Conservation (phyloP, 2,888 invertebrate genomes). For the Tholera decimalis region DNA sequence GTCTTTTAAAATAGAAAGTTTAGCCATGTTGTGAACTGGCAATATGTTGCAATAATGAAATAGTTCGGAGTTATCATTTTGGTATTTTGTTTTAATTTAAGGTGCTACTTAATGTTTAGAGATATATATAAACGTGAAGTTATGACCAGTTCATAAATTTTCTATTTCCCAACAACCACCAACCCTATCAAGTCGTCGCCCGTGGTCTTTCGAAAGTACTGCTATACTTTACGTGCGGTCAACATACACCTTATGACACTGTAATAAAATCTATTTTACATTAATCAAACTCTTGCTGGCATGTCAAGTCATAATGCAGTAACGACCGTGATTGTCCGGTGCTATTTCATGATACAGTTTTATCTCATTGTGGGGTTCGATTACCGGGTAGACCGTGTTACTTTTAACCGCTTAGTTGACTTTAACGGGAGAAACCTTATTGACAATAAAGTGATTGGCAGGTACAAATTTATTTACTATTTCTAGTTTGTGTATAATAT, state of each 20-base stretch:
- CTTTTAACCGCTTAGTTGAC: conserved; percentile 62
- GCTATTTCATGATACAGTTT: conserved; percentile 79
- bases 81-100: too few relatives aligned
- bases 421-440: conserved; percentile 54
- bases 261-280: conserved; percentile 62
- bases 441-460: conserved; percentile 40
- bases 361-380: conserved; percentile 66
- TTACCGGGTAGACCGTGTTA: conserved; percentile 64
- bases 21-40: too few relatives aligned
- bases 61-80: too few relatives aligned
- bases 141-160: conserved; percentile 46
- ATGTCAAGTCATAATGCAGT: conserved; percentile 73
- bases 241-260: conserved; percentile 53
- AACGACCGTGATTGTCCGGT: conserved; percentile 77
- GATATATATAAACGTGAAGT: conserved; percentile 18
- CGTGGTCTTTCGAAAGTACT: conserved; percentile 78
- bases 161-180: conserved; percentile 48
- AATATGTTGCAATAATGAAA: too few relatives aligned
- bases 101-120: conserved; percentile 15
- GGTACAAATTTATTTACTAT: conserved; percentile 20
- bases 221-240: conserved; percentile 66
- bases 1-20: too few relatives aligned
- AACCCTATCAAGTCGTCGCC: conserved; percentile 66
- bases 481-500: conserved; percentile 1
- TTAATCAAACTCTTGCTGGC: conserved; percentile 42